Base-by-base conservation (phyloP, 1,140 invertebrate species). In the Probaryconus sp. region DNA sequence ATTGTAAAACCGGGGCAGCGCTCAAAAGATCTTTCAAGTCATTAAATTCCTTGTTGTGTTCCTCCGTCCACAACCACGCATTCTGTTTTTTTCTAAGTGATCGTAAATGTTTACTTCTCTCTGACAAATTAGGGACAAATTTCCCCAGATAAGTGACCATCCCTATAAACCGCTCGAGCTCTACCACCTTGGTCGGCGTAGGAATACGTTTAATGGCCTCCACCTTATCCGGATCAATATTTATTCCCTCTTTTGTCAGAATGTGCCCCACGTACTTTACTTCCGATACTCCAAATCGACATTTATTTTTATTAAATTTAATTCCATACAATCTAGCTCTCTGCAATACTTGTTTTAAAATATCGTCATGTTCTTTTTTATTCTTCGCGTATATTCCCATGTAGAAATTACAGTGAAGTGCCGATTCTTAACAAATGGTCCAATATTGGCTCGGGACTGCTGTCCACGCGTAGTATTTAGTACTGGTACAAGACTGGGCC, bases 71-170 rank as follows among this genome's bases (percentile, higher is more conserved):
- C 64, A 82, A 78, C 35, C 84, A 43, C 11, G 71, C 7, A 85
- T 67, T 37, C 1, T 17, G 5, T 17, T 16, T 16, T 17, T 37
- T 37, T 7, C 14, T 1, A 2, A 37, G 17, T 9, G 5, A 6
- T 17, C 33, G 2, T 6, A 37, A 37, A 37, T 17, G 51, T 7
- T 50, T 18, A 31, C 78, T 73, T 18, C 48, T 24, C 16, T 77
- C 42, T 14, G 83, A 78, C 9, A 84, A 45, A 70, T 83, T 82
- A 38, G 72, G 68, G 26, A 85, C 79, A 43, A 83, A 85, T 53
- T 53, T 79, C 11, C 71, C 64, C 14, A 85, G 43, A 65, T 82
- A 81, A 14, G 80, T 85, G 0, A 81, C 43, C 11, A 84, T 40
- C 6, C 80, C 83, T 10, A 82, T 35, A 17, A 81, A 72, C 69